These are phyloP conservation scores for Drosophila prosaltans DNA, from an alignment of 1,140 invertebrate species.

Conservation along the genomic window DNA sequence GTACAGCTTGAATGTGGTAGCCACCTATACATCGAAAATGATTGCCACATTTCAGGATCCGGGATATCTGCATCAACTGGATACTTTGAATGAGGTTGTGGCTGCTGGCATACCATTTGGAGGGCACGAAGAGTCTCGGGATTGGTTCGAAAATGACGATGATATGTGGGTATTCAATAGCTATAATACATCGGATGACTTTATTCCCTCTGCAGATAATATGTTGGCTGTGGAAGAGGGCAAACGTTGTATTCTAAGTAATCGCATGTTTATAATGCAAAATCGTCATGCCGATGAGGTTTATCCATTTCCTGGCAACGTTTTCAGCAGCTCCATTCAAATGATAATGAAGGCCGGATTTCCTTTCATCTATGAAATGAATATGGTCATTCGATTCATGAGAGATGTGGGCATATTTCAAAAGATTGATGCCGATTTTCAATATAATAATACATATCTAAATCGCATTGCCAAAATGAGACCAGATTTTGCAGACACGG, in stretches of 20 bases:
- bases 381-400: conserved; percentile 80
- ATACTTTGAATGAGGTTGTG: conserved; percentile 83
- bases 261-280: conserved; percentile 74
- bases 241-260: conserved; percentile 66
- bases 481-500: conserved; percentile 53
- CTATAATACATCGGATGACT: conserved; percentile 80
- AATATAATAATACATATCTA: conserved; percentile 74
- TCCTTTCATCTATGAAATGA: conserved; percentile 83
- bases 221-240: conserved; percentile 82
- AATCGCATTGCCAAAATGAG: conserved; percentile 74
- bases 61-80: conserved; percentile 83
- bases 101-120: conserved; percentile 82
- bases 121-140: conserved; percentile 84
- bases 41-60: conserved; percentile 84
- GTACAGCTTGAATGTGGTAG: conserved; percentile 84
- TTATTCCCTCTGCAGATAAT: conserved; percentile 79
- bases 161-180: conserved; percentile 82
- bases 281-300: conserved; percentile 74
- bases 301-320: conserved; percentile 78
- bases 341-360: conserved; percentile 84
- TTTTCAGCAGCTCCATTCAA: conserved; percentile 84
- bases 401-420: conserved; percentile 83
- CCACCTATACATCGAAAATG: conserved; percentile 84
- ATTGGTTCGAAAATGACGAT: conserved; percentile 84
- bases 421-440: conserved; percentile 73